A percentile compares a stretch with the other conserved stretches of the same genome.
phyloP scores from a whole-genome alignment of 2,113 vertebrate genomes.

The Sander lucioperca region DNA sequence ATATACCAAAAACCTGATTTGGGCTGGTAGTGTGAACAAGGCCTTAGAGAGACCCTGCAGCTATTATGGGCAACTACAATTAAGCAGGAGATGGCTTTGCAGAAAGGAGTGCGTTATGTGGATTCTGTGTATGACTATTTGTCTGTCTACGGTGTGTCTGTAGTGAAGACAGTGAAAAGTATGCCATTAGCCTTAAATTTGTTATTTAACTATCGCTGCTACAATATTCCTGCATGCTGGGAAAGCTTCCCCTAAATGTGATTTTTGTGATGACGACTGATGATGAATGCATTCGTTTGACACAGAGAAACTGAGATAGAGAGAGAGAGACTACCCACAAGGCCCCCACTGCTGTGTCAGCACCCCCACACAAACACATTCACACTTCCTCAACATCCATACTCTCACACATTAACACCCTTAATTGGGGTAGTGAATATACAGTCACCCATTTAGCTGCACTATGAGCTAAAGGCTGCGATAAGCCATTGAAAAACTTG shows the following conservation, averaged over 20 bases:
- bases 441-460: slow-evolving; percentile 76
- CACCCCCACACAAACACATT: slow-evolving; percentile 35
- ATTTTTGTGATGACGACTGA: slow-evolving; percentile 44
- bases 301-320: slow-evolving; percentile 15
- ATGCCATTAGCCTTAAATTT: neutral
- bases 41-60: slow-evolving; percentile 43
- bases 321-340: slow-evolving; percentile 10
- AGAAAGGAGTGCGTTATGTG: slow-evolving; percentile 34
- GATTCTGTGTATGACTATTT: neutral
- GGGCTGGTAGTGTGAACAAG: too few relatives aligned
- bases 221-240: slow-evolving; percentile 2
- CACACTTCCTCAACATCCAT: slow-evolving; percentile 57
- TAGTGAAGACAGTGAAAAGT: neutral
- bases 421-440: slow-evolving; percentile 75
- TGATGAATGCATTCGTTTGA: slow-evolving; percentile 39
- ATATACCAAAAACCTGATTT: too few relatives aligned
- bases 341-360: slow-evolving; percentile 38
- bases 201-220: neutral
- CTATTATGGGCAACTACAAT: slow-evolving; percentile 62
- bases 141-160: neutral
- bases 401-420: slow-evolving; percentile 74
- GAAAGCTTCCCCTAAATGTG: slow-evolving; percentile 13
- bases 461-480: slow-evolving; percentile 72
- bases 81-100: slow-evolving; percentile 54
- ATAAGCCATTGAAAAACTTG: slow-evolving; percentile 64